phyloP scores from a whole-genome alignment of 1,140 invertebrate species.

The Drosophila pseudoobscura region DNA sequence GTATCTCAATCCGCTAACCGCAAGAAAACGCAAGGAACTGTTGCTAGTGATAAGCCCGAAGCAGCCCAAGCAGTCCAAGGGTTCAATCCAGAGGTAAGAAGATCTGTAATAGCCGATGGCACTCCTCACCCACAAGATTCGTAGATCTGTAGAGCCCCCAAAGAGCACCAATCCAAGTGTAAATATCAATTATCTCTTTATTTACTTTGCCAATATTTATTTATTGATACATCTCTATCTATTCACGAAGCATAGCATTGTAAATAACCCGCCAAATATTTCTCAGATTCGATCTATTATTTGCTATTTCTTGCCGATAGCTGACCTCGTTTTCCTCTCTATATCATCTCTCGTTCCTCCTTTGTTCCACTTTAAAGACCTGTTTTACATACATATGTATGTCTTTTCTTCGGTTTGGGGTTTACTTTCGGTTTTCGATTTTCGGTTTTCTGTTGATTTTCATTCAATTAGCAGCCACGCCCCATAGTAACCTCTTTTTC shows the following conservation, averaged over 20 bases:
- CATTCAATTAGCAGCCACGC: conserved; percentile 50
- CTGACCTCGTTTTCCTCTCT: conserved; percentile 60
- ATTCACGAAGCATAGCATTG: conserved; percentile 17
- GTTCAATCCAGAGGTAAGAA: conserved; percentile 62
- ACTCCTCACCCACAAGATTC: conserved; percentile 14
- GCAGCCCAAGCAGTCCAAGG: conserved; percentile 25
- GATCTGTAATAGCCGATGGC: conserved; percentile 27
- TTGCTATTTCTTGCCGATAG: conserved; percentile 37
- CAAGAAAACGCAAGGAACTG: conserved; percentile 53
- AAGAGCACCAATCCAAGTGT: conserved; percentile 8
- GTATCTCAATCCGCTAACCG: conserved; percentile 29
- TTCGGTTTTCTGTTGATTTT: conserved; percentile 55
- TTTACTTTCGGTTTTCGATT: conserved; percentile 33
- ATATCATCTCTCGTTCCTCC: conserved; percentile 5
- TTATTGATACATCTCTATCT: conserved; percentile 40
- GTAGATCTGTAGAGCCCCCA: conserved; percentile 40
- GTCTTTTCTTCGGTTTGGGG: conserved; percentile 21
- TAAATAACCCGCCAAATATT: conserved; percentile 46
- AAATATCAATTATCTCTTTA: conserved; percentile 35
- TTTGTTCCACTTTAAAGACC: conserved; percentile 17
- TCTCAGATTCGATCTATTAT: conserved; percentile 24
- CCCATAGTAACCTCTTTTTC: conserved; percentile 46
- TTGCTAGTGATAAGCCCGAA: conserved; percentile 57
- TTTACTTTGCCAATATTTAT: conserved; percentile 47
- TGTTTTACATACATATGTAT: conserved; percentile 1